Conservation (phyloP, 2,113 vertebrate genomes). For the Megalops atlanticus region DNA sequence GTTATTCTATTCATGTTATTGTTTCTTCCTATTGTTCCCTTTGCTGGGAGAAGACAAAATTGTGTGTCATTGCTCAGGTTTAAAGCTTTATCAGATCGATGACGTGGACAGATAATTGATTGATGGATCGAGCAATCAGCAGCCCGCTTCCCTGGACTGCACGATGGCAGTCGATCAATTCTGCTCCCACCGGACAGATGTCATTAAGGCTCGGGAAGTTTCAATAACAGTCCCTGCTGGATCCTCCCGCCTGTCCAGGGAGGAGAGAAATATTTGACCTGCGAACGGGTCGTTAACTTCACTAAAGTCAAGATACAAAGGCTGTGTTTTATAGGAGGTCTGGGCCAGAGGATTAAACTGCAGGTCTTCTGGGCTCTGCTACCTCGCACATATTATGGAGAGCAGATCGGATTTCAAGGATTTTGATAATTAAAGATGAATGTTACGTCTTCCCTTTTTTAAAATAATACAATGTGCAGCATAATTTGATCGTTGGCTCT, state of each 20-base stretch:
- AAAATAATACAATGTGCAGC: constrained; percentile 19
- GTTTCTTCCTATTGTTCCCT: constrained; percentile 22
- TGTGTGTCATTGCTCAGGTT: constrained; percentile 11
- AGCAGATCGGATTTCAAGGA: constrained; percentile 16
- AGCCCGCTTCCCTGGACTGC: constrained; percentile 29
- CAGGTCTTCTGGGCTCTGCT: neutral
- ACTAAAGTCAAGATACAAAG: constrained; percentile 43
- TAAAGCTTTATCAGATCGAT: constrained; percentile 42
- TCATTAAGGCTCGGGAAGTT: constrained; percentile 46
- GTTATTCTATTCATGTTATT: constrained; percentile 8
- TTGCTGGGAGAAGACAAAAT: constrained; percentile 11
- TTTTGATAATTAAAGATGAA: constrained; percentile 34
- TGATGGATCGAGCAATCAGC: constrained; percentile 48
- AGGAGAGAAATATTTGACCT: constrained; percentile 44
- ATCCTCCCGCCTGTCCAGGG: constrained; percentile 24
- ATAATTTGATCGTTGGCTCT: constrained; percentile 27
- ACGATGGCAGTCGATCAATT: constrained; percentile 44
- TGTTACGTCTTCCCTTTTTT: constrained; percentile 24
- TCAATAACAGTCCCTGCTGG: constrained; percentile 39
- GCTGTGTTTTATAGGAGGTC: constrained; percentile 31
- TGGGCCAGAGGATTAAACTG: constrained; percentile 19
- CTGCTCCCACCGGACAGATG: constrained; percentile 45
- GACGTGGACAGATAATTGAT: constrained; percentile 45
- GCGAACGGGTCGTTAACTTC: constrained; percentile 41
- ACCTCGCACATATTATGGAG: neutral